Percentiles rank a stretch among this genome's conserved stretches.
phyloP scores from a whole-genome alignment of 2,888 invertebrate species.

The Chelonus formosanus region DNA sequence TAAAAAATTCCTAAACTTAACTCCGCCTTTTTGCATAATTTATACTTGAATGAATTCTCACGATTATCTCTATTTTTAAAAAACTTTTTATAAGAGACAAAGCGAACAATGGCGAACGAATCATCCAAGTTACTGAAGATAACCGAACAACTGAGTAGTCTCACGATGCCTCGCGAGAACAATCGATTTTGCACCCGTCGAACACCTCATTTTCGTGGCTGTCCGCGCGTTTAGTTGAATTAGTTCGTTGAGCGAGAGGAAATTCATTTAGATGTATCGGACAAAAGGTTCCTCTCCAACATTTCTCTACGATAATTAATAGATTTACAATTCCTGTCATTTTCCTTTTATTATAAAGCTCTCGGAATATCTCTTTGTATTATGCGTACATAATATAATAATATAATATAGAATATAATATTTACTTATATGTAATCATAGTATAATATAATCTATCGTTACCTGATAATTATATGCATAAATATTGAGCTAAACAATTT shows the following conservation, averaged over 20 bases:
- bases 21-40: too few relatives aligned
- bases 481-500: too few relatives aligned
- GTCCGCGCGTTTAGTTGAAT: constrained; percentile 26
- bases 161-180: constrained; percentile 1
- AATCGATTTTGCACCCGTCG: constrained; percentile 23
- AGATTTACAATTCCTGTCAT: constrained; percentile 3
- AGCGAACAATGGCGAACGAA: constrained; percentile 3
- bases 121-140: background rate
- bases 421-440: too few relatives aligned
- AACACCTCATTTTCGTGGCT: constrained; percentile 27
- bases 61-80: too few relatives aligned
- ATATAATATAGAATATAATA: too few relatives aligned
- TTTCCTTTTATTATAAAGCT: background rate
- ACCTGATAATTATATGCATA: too few relatives aligned
- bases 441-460: too few relatives aligned
- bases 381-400: too few relatives aligned
- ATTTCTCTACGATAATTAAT: constrained; percentile 2
- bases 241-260: constrained; percentile 19
- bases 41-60: too few relatives aligned
- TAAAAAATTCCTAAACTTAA: too few relatives aligned
- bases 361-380: too few relatives aligned
- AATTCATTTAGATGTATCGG: constrained; percentile 21
- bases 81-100: too few relatives aligned
- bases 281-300: constrained; percentile 5
- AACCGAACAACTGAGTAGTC: background rate